Base-by-base conservation (phyloP, 1,140 invertebrate species). In the Rhizoglyphus robini region DNA sequence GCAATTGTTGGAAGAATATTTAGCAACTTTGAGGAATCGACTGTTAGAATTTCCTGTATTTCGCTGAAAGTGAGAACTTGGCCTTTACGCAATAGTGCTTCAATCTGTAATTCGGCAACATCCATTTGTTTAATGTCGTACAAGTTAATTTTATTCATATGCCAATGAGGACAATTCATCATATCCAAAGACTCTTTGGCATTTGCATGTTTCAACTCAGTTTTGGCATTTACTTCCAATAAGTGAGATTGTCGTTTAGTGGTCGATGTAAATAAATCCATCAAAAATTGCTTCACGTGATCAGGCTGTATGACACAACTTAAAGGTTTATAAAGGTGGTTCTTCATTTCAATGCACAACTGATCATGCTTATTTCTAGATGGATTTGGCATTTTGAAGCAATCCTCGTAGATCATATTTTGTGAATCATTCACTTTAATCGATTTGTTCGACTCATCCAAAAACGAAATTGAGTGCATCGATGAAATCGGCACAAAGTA, bases 281-380 rank as follows among this genome's bases (percentile, higher is more conserved):
- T 23, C 11, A 51, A 27, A 23, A 27, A 51, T 23, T 51, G 15
- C 29, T 23, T 51, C 13, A 51, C 48, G 20, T 25, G 23, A 25
- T 51, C 48, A 11, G 48, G 48, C 23, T 51, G 15, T 20, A 25
- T 60, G 2, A 60, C 29, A n/a, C 58, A 27, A 1, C 8, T 46
- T 46, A 60, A 34, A n/a, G 58, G 32, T 23, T 46, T 34, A 15
- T 60, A 60, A 4, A 60, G 32, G 29, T 46, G 30, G 11, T n/a
- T 60, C 29, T 46, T 34, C 58, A 60, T 60, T 46, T 60, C 58
- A 13, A 60, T 3, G 23, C 32, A 1, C 15, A 60, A 46, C 15
- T 60, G 58, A n/a, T 60, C 32, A 46, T 60, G 58, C 29, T 60
- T 60, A 46, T 60, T 60, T n/a, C 58, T 29, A 27, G 29, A 11